Evolutionary conservation across 2,888 invertebrate species (phyloP), one percentile per base, ranked within the genome.

Genomic region (Coelinius sp.): DNA sequence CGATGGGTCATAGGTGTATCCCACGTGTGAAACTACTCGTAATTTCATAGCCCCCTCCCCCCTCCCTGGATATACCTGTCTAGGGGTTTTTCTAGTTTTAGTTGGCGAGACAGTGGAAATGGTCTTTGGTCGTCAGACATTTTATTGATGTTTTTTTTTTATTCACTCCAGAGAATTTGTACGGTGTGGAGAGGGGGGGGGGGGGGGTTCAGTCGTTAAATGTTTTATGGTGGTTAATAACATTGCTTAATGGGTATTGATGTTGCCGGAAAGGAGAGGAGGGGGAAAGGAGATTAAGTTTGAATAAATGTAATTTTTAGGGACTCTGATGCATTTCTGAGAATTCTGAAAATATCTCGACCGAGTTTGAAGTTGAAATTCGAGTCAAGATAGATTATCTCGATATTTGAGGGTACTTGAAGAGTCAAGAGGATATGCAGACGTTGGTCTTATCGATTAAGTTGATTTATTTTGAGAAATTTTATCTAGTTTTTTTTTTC

Each of bases 1-100:
- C 5, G 77, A 75, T 72, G 75, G 74, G 76, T 76, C 77, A 77
- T 41, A 71, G 74, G 76, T 75, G 78, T 52, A 52, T 78, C 35
- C 44, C 27, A 46, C n/a, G 44, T 59, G 64, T 64, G 64, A 31
- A 64, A 44, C 35, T 31, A 44, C 46, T 49, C 27, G 71, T 49
- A 71, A 71, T 67, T 71, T 62, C 66, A 71, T 71, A 66, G 66
- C 68, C 69, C 75, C 66, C 53, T 69, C 25, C 56, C 68, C 69
- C 75, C 66, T 46, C 71, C 25, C 56, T 67, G 56, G 2, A 46
- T 71, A 66, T 49, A 66, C 44, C 59, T 71, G 66, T 71, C 44
- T 27, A 22, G n/a, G 5, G 46, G n/a, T n/a, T 25, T 44, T 71
- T 24, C 24, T 66, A 71, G 66, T 59, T 25, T 17, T 1, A 20